Base-by-base conservation (phyloP, 2,113 vertebrate species). In the Takifugu bimaculatus region DNA sequence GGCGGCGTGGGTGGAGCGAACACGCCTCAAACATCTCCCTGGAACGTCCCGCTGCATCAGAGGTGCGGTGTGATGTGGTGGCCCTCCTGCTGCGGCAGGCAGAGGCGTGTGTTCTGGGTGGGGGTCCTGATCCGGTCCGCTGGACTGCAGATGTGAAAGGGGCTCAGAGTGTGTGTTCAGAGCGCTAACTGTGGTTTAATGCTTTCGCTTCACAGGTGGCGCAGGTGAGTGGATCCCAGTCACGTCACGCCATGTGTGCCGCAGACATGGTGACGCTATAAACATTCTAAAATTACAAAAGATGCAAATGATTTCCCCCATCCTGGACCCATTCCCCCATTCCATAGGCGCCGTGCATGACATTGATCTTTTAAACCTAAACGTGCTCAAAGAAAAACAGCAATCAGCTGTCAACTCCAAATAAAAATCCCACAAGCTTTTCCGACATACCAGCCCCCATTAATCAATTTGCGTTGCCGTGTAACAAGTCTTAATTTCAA, bases 181-280 rank as follows among this genome's bases (percentile, higher is more conserved):
- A 60, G 15, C 67, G 51, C 63, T 51, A 12, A 27, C 13, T 71
- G 15, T 65, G 39, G 65, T 77, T 68, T 65, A 69, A 60, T 65
- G 12, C 3, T 82, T 86, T 63, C 79, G 64, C 79, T 84, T 57
- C 65, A 68, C 83, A 89, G 84, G 65, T 48, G 54, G 54, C 77
- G 56, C 78, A 89, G 91, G 90, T 90, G 87, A 88, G 89, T 90
- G 63, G 60, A 70, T 59, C 68, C 72, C 70, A 70, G 49, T 74
- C 45, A 4, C 45, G 66, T 62, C 55, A 53, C 56, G 54, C 48
- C 54, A 28, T 54, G n/a, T 13, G 45, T 48, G n/a, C 26, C 5
- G 13, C 61, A 44, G 74, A 63, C 26, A 54, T 27, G 9, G 35
- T 11, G 20, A 53, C 49, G 1, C 13, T 50, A 63, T 59, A 13